Evolutionary conservation across 1,140 invertebrate species (phyloP), one percentile per base, ranked within the genome.

Genomic region (Spodoptera frugiperda): DNA sequence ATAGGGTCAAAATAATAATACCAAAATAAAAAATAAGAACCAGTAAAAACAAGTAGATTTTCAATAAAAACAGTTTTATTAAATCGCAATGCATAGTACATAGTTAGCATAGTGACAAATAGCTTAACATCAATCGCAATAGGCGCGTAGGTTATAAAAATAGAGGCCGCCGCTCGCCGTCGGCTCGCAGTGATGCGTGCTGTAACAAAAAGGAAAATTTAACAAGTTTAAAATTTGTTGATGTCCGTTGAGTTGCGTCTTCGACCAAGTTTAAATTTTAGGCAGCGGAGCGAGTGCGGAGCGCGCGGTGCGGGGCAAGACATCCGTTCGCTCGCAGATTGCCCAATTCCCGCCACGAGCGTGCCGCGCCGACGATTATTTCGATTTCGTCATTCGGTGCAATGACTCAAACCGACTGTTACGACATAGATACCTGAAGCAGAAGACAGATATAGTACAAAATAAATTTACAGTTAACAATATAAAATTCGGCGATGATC

Each of bases 271-370:
- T 87, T 73, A 88, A 87, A 86, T 85, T 89, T 87, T 88, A 84
- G 85, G 84, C 84, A 82, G 73, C 78, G 63, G 61, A 70, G 78
- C 76, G 54, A n/a, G 76, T 39, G 68, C 53, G 79, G 46, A 71
- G 63, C 57, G 80, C 33, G 80, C 46, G 63, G 77, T 53, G 80
- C 54, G 76, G 61, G 80, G 77, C 79, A 78, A 80, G 75, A 83
- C 78, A 89, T 89, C 88, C 89, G 89, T 79, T 85, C 87, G 82
- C 85, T 88, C 78, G 87, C 87, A 84, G 84, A 91, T 93, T 92
- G 90, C 90, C 90, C 90, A 92, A 91, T 91, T 89, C 87, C 84
- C 84, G 87, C 86, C 83, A 79, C 83, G 82, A 78, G 81, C 78
- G 81, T 71, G 77, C 76, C 83, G 82, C 79, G 68, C 81, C 83